phyloP scores from a whole-genome alignment of 2,113 vertebrate species.

The Hemiscyllium ocellatum region DNA sequence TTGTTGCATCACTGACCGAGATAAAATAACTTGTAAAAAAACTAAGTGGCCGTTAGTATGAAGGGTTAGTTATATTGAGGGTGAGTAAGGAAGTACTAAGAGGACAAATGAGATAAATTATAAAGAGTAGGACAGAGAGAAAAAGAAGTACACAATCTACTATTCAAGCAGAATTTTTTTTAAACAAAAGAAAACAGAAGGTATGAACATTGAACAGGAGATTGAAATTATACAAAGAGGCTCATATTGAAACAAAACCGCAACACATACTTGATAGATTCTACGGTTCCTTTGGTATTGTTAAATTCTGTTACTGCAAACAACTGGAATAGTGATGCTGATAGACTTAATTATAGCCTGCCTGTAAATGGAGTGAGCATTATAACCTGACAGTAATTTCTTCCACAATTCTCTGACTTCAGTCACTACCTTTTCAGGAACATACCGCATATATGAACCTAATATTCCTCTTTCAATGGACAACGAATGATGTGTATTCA shows the following conservation, averaged over 20 bases:
- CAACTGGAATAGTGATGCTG: not conserved
- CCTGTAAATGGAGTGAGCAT: not conserved
- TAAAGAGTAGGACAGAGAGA: not conserved
- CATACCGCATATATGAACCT: not conserved
- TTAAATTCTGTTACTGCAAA: not conserved
- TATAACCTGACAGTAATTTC: not conserved
- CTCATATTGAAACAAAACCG: not conserved
- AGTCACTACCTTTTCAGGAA: not conserved
- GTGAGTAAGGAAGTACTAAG: not conserved
- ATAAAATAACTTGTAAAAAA: not conserved
- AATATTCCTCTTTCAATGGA: not conserved
- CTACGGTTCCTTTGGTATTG: not conserved
- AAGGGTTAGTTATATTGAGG: not conserved
- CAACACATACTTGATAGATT: not conserved
- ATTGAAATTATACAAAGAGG: not conserved
- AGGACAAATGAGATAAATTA: not conserved
- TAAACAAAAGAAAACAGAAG: not conserved
- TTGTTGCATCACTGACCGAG: not conserved
- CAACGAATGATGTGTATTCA: not conserved
- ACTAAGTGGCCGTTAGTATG: not conserved
- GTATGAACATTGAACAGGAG: not conserved
- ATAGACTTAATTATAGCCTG: not conserved
- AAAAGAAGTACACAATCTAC: not conserved
- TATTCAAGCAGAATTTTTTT: not conserved
- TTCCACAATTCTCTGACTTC: not conserved